A percentile compares a stretch with the other conserved stretches of the same genome.
phyloP scores from a whole-genome alignment of 2,797 vertebrate species.

The Pampus argenteus region DNA sequence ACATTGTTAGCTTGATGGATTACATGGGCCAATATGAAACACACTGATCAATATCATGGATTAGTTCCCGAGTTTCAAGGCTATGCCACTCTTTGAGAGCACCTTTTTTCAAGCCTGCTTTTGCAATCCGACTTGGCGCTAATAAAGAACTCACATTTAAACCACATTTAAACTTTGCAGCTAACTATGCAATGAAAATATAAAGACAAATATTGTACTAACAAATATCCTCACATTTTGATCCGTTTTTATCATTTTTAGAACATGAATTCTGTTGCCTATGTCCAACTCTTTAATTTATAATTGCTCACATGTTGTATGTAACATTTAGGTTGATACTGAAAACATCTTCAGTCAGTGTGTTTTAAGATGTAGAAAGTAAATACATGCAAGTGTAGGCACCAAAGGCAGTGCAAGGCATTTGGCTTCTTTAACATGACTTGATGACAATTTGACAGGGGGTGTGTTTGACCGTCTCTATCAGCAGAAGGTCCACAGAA shows the following conservation, averaged over 20 bases:
- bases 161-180: constrained; percentile 21
- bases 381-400: constrained; percentile 23
- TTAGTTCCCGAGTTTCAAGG: constrained; percentile 81
- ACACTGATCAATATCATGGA: constrained; percentile 86
- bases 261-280: not conserved
- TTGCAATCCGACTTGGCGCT: constrained; percentile 27
- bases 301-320: not conserved
- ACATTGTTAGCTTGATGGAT: constrained; percentile 82
- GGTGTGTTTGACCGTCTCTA: constrained; percentile 19
- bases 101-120: constrained; percentile 54
- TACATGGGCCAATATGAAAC: constrained; percentile 79
- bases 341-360: not conserved
- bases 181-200: not conserved
- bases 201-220: not conserved
- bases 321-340: not conserved
- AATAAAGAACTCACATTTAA: constrained; percentile 37
- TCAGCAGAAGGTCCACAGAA: constrained; percentile 2
- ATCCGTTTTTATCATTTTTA: not conserved
- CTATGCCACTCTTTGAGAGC: constrained; percentile 63
- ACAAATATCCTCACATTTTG: not conserved
- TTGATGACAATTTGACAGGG: constrained; percentile 42
- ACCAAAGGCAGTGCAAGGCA: constrained; percentile 3
- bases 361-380: constrained; percentile 3
- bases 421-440: constrained; percentile 22
- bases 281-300: not conserved